Evolutionary conservation across 2,888 invertebrate species (phyloP), one percentile per base, ranked within the genome.

Genomic region (Drosophila peninsularis): DNA sequence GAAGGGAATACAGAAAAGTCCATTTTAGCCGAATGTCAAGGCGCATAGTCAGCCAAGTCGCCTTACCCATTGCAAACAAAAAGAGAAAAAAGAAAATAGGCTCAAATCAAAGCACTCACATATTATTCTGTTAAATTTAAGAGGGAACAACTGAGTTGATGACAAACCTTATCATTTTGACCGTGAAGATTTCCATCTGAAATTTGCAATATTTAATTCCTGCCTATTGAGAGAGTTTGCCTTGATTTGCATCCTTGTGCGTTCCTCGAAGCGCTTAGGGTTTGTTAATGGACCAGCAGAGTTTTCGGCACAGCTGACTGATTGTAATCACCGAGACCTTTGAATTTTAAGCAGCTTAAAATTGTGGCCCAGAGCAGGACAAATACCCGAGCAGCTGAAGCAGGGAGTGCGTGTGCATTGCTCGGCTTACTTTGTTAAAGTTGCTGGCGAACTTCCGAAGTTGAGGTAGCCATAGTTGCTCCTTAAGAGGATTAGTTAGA

Each of bases 301-400:
- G 66, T 67, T 49, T 62, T 55, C 21, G 24, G 45, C 49, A 62
- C 64, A 78, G 62, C 67, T 69, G 75, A 78, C 61, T 71, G 78
- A 75, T 72, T 75, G 62, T 61, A 83, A 80, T 83, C 78, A 71
- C 56, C 56, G 69, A 67, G 55, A 70, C 73, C 73, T 80, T 78
- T 73, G 62, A 70, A 82, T 71, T 75, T 70, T 85, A 85, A 85
- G 85, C 82, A 62, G 82, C 85, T 82, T 82, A 80, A 55, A 66
- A 52, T 44, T 68, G 47, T 21, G 37, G 45, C 10, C 56, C 24
- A 24, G 7, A 13, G 24, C 27, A 42, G 13, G 19, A 32, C 41
- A 27, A 34, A 34, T 52, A 58, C 36, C 37, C 17, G 17, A 17
- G 30, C 42, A 36, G 14, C 17, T 13, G 19, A 21, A 21, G 24